phyloP scores from a whole-genome alignment of 2,888 invertebrate species.

The Cheilosia scutellata region DNA sequence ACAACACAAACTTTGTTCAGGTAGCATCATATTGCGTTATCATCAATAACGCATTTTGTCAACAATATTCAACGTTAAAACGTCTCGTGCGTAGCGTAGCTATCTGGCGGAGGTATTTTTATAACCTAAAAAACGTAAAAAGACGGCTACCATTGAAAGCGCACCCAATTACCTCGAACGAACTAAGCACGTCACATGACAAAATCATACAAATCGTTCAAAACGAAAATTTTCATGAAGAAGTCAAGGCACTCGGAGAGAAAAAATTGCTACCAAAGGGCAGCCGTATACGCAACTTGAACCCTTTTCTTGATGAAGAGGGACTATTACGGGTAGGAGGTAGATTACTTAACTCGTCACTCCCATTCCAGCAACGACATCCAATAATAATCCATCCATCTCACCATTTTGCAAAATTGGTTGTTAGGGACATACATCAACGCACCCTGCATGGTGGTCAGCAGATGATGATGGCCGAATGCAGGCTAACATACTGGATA shows the following conservation, averaged over 20 bases:
- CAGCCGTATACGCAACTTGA: slow-evolving; percentile 10
- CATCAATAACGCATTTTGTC: not conserved
- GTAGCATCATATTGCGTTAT: not conserved
- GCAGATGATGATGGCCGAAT: slow-evolving; percentile 20
- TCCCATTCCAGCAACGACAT: slow-evolving; percentile 3
- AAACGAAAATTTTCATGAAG: not conserved
- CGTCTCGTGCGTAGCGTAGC: not conserved
- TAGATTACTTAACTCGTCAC: not conserved
- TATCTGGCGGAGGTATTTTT: not conserved
- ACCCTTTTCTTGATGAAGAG: slow-evolving; percentile 17
- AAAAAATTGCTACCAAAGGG: not conserved
- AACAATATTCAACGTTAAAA: not conserved
- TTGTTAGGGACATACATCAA: not conserved
- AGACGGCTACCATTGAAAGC: not conserved
- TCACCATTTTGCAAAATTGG: not conserved
- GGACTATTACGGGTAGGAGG: not conserved
- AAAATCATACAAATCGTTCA: not conserved
- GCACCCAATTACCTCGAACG: not conserved
- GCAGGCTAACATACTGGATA: slow-evolving; percentile 9
- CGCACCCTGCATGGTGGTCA: not conserved
- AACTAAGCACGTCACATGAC: slow-evolving; percentile 1
- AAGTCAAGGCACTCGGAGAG: not conserved
- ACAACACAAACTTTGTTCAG: not conserved
- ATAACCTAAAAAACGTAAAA: not conserved
- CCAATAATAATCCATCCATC: not conserved